Evolutionary conservation across 2,888 invertebrate genomes (phyloP), one percentile per base, ranked within the genome.

Genomic region (Campoplex nolae): DNA sequence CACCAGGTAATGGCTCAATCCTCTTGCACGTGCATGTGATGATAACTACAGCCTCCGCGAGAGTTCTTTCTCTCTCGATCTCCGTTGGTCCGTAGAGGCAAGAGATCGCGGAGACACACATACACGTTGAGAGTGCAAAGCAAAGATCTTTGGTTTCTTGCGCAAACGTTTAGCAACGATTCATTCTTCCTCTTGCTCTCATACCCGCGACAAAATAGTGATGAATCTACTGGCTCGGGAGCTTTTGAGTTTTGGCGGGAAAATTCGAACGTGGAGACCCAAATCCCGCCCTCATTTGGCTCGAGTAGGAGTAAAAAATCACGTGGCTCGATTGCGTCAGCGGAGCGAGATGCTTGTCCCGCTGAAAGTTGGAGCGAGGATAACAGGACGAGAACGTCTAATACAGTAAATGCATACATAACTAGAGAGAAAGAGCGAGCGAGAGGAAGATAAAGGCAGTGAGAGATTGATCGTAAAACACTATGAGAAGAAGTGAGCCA

Each of bases 1-100:
- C 93, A 23, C 23, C 23, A 92, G 93, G 93, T 94, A 94, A 94
- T 94, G 94, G 94, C 94, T 94, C 94, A 94, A 94, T 94, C 92
- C 92, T 83, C 83, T 32, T 91, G 92, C 93, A 92, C 93, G 93
- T 93, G 92, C 93, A 92, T 92, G 92, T 89, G 93, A 92, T 92
- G 93, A 94, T 94, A 94, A 92, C 92, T 91, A 58, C 76, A 84
- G 80, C 73, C 81, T 84, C 83, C 54, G 75, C 54, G 75, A 54
- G 58, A 58, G 48, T 13, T 51, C 54, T 76, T 70, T 35, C 70
- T 70, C 70, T 70, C 70, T 70, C 45, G n/a, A 42, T 23, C 28
- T 62, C 62, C 18, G 51, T 42, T 35, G 35, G 13, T 80, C 58
- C 35, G 62, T 51, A 54, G 16, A 16, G 3, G 68, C 45, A 92